Conservation (phyloP, 2,888 invertebrate genomes). For the Ophraella communa region DNA sequence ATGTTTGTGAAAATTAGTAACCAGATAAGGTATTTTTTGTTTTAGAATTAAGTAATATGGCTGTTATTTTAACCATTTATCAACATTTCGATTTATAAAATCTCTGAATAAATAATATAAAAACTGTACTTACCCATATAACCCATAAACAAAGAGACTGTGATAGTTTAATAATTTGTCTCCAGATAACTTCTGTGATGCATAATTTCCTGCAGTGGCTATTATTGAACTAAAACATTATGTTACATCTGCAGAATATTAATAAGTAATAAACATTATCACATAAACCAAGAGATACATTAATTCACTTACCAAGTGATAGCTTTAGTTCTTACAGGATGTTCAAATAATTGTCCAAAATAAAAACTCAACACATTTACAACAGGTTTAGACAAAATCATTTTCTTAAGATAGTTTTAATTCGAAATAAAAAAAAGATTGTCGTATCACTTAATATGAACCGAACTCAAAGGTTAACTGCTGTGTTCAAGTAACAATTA, state of each 20-base stretch:
- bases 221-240: constrained; percentile 67
- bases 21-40: too few relatives aligned
- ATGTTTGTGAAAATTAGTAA: too few relatives aligned
- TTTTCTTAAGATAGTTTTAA: constrained; percentile 46
- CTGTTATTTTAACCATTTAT: too few relatives aligned
- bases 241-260: too few relatives aligned
- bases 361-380: constrained; percentile 74
- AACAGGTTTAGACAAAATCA: constrained; percentile 76
- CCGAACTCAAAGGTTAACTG: neutral
- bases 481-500: too few relatives aligned
- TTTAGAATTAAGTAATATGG: too few relatives aligned
- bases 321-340: constrained; percentile 80
- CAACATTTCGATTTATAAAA: too few relatives aligned
- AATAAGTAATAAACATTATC: neutral
- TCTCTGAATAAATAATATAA: neutral
- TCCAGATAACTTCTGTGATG: constrained; percentile 76
- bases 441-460: neutral
- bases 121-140: constrained; percentile 70
- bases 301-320: constrained; percentile 72
- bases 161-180: constrained; percentile 68
- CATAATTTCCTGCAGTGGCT: constrained; percentile 74
- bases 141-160: constrained; percentile 74
- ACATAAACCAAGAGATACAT: neutral
- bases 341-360: constrained; percentile 75
- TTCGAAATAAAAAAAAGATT: neutral